phyloP scores from a whole-genome alignment of 2,113 vertebrate genomes.

The Lophochroa leadbeateri region DNA sequence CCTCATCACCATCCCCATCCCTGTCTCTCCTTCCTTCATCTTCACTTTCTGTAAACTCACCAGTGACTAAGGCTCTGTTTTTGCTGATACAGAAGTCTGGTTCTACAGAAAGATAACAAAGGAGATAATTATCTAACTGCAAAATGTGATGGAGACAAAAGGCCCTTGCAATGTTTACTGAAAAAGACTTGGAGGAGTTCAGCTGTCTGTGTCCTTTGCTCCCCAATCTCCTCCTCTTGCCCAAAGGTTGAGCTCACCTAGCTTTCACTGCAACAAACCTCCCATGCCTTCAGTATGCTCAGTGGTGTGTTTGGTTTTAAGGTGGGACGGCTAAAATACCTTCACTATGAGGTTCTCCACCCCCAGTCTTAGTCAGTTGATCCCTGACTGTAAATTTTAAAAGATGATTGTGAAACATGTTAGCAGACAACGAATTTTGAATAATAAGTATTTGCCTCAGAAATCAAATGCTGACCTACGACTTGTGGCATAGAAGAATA shows the following conservation, averaged over 20 bases:
- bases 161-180: neutral
- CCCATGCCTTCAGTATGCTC: neutral
- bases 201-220: neutral
- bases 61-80: neutral
- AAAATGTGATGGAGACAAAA: slow-evolving; percentile 8
- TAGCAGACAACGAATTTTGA: neutral
- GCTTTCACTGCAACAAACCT: neutral
- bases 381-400: neutral
- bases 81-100: neutral
- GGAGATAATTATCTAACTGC: neutral
- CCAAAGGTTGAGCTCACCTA: neutral
- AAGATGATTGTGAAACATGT: neutral
- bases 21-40: neutral
- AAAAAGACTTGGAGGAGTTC: neutral
- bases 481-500: neutral
- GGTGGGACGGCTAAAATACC: neutral
- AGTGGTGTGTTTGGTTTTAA: neutral
- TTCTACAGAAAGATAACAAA: neutral
- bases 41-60: neutral
- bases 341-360: neutral
- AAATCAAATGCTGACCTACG: neutral
- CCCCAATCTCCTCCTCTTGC: neutral
- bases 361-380: neutral
- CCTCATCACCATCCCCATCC: neutral
- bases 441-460: neutral